Evolutionary conservation across 2,113 vertebrate genomes (phyloP), one percentile per base, ranked within the genome.

Genomic region (Semnopithecus entellus): DNA sequence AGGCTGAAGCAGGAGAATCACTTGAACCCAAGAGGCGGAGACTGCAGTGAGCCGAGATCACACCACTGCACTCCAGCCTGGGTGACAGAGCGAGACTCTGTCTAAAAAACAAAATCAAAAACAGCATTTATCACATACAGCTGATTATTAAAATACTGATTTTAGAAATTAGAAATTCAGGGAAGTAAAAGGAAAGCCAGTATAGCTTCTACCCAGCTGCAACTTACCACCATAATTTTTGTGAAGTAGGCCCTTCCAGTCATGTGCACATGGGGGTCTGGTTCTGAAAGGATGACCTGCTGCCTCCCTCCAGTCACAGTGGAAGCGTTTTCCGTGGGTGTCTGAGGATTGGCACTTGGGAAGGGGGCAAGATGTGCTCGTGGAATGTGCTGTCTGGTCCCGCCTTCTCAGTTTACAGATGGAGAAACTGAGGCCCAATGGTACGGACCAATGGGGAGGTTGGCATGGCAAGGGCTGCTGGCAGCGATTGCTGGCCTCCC

Each of bases 121-220:
- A 30, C 45, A 6, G 16, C 45, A 75, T 75, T 88, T 92, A 80
- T 61, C 20, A 81, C 22, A 38, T 40, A 10, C 22, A 20, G 30
- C 43, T 76, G 30, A 13, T 55, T 25, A 27, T 55, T 79, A 90
- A 79, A 66, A 23, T 57, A n/a, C 2, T 16, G 84, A 73, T 38
- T 93, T 88, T 27, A 68, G 72, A 61, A 88, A 88, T 90, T 20
- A 55, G 72, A 70, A 40, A 84, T 38, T 76, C 79, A 50, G 68
- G 72, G 76, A 79, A 68, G 52, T 4, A 35, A 48, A 76, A 78
- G 7, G 32, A 40, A 76, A 72, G 57, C 48, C 13, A 6, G 25
- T 6, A 11, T 9, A 52, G 20, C 55, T 13, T 64, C 72, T 13
- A 2, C 23, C 38, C 18, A 66, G 66, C 64, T 61, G 84, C 38